These are phyloP conservation scores for Daboia siamensis DNA, from an alignment of 2,113 vertebrate species.

Conservation along the genomic window DNA sequence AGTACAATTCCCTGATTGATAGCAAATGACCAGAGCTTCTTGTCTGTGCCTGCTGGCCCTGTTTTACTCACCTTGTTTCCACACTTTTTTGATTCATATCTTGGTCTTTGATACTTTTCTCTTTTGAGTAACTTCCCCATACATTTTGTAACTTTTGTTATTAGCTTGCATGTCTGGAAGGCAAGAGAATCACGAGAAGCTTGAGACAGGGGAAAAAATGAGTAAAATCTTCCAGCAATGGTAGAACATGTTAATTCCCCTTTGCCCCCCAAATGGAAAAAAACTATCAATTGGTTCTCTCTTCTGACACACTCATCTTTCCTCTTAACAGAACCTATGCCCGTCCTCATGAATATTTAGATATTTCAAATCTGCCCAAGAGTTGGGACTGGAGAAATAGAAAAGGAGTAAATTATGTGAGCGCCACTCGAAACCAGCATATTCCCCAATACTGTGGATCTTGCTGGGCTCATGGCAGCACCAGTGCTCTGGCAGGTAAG, in stretches of 20 bases:
- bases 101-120: not conserved
- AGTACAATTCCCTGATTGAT: not conserved
- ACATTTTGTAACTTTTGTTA: not conserved
- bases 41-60: not conserved
- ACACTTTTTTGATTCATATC: not conserved
- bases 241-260: rapidly evolving
- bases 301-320: not conserved
- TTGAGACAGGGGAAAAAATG: not conserved
- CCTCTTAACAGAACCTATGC: conserved; percentile 66
- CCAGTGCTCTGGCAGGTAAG: conserved; percentile 90
- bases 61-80: not conserved
- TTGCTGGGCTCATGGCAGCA: conserved; percentile 96
- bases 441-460: conserved; percentile 98
- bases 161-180: not conserved
- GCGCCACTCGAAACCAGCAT: conserved; percentile 93
- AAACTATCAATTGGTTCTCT: rapidly evolving
- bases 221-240: not conserved
- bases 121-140: not conserved
- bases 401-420: conserved; percentile 82
- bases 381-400: conserved; percentile 93
- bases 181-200: not conserved
- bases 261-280: rapidly evolving
- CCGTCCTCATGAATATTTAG: conserved; percentile 82
- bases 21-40: not conserved
- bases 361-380: conserved; percentile 70